Evolutionary conservation across 2,113 vertebrate species (phyloP).

Genomic region (Heterocephalus glaber): DNA sequence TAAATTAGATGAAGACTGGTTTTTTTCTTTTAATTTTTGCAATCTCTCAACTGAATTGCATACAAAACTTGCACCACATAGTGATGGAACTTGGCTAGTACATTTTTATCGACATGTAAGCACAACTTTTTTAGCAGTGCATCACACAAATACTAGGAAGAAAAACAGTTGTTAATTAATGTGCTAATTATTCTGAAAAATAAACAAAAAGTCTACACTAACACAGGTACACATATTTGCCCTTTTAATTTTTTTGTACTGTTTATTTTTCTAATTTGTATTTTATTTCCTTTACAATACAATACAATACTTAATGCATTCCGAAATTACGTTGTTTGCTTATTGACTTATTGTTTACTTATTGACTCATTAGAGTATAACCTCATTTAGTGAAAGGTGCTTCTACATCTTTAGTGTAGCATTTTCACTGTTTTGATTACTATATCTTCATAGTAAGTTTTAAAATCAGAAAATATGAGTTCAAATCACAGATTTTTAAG

Average conservation of each 20-base stretch:
- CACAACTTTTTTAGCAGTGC: not conserved
- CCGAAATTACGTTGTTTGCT: not conserved
- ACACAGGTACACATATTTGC: not conserved
- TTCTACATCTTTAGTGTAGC: not conserved
- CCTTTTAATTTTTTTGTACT: not conserved
- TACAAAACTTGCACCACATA: not conserved
- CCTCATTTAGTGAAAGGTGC: not conserved
- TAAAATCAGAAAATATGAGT: not conserved
- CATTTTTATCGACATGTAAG: not conserved
- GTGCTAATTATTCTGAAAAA: not conserved
- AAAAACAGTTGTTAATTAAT: slow-evolving; percentile 32
- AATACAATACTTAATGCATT: not conserved
- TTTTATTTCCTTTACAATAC: not conserved
- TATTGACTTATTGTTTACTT: not conserved
- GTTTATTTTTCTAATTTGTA: not conserved
- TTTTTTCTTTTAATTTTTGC: not conserved
- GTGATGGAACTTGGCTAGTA: not conserved
- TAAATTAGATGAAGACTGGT: not conserved
- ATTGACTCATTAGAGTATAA: not conserved
- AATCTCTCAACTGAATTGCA: not conserved
- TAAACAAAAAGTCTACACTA: not conserved
- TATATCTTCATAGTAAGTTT: not conserved
- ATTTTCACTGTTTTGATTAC: not conserved
- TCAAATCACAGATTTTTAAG: not conserved
- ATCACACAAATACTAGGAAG: not conserved